Evolutionary conservation across 2,797 vertebrate genomes (phyloP), one percentile per base, ranked within the genome.

Genomic region (Antennarius maculatus): DNA sequence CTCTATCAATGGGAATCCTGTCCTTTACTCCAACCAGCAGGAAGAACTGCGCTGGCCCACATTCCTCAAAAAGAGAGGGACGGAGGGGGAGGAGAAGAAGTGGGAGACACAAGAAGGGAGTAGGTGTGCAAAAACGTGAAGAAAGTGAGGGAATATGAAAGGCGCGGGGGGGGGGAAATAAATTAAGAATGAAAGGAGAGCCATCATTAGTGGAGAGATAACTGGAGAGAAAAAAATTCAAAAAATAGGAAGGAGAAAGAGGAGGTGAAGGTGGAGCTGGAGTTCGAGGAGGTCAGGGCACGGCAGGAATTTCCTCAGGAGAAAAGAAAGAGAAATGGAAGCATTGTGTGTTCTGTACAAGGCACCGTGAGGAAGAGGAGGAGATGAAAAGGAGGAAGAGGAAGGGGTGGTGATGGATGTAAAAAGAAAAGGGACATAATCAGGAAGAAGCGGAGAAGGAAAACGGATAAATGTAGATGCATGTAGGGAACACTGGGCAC

Each of bases 1-100:
- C 69, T 70, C 88, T 78, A 94, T 94, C 92, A 94, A 94, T 94
- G 92, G 92, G 89, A 92, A 91, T 92, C 87, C 89, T 94, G 93
- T 94, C 88, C 90, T 81, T 77, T 79, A 82, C 82, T 76, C 77
- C 55, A 48, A 81, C 74, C 76, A 77, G 85, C 91, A 92, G 92
- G 91, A 93, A 92, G 88, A 91, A 77, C 76, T 39, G 58, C 42
- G 72, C 87, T 82, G 84, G 86, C 82, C 82, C 73, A 86, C 89
- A 94, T 93, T 93, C 92, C 92, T 91, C 78, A 54, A 75, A 88
- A 76, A 86, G 74, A 75, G 83, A 76, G 77, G 76, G 74, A 28
- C 66, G 64, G 80, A 73, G 64, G 60, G 74, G 74, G 80, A 69
- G 83, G 71, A 82, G 63, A 80, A 61, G 60, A 80, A 61, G 60